Base-by-base conservation (phyloP, 2,888 invertebrate species). In the Erynnis tages region DNA sequence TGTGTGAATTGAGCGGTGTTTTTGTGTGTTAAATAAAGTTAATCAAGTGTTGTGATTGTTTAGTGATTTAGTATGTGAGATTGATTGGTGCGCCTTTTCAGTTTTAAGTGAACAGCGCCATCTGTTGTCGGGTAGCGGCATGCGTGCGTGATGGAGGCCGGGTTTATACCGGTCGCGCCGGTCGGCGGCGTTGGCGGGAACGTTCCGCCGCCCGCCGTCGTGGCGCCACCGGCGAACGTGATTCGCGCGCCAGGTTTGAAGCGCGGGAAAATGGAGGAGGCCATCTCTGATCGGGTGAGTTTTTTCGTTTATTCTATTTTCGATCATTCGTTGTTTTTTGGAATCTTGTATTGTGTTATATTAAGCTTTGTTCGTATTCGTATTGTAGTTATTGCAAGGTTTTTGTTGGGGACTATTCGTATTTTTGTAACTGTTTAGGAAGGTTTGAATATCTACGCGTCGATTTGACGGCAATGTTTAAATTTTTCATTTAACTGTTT, bases 271-370 rank as follows among this genome's bases (percentile, higher is more conserved):
- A 92, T 93, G 74, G 95, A 95, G 71, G 93, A 94, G 63, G 92
- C 94, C 53, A 93, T 94, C 54, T 91, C 93, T 43, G 94, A 95
- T 82, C 91, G 94, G 92, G 95, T 95, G 65, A 94, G 95, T 92
- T 57, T 35, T 41, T 34, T 14, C 5, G 19, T 3, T 5, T 17
- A 11, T 30, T 27, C 13, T 40, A 25, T 40, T 40, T 25, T 13
- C 25, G 11, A 17, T 17, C n/a, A n/a, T n/a, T n/a, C n/a, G n/a
- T n/a, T n/a, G n/a, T n/a, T n/a, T n/a, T n/a, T n/a, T n/a, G n/a
- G n/a, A n/a, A n/a, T n/a, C n/a, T n/a, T n/a, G n/a, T n/a, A n/a
- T n/a, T n/a, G n/a, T n/a, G n/a, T n/a, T n/a, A n/a, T n/a, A n/a
- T n/a, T n/a, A n/a, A n/a, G n/a, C n/a, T n/a, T n/a, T n/a, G n/a